These are phyloP conservation scores for Sthenelais limicola DNA, from an alignment of 2,888 invertebrate genomes.

Conservation along the genomic window DNA sequence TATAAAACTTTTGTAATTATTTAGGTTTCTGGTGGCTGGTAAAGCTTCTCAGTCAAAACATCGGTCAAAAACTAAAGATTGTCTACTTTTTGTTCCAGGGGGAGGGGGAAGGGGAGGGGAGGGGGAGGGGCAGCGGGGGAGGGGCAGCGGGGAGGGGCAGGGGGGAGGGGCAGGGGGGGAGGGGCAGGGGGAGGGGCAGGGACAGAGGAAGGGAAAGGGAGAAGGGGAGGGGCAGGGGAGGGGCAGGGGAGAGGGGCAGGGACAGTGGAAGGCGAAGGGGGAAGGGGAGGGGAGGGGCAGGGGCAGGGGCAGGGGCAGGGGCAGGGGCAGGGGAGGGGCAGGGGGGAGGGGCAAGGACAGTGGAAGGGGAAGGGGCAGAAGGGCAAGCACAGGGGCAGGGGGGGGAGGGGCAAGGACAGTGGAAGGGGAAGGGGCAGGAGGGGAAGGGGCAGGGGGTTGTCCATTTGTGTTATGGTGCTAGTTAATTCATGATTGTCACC, in stretches of 20 bases:
- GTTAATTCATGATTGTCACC: no score
- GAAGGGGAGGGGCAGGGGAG: background rate
- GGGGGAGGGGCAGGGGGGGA: background rate
- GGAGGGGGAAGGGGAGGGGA: background rate
- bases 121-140: background rate
- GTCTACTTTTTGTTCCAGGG: no score
- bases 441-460: slow-evolving; percentile 4
- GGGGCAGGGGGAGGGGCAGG: background rate
- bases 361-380: background rate
- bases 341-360: background rate
- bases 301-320: background rate
- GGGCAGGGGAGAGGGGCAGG: background rate
- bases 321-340: background rate
- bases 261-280: background rate
- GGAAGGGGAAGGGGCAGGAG: background rate
- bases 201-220: background rate
- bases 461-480: no score
- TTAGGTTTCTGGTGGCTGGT: no score
- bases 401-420: background rate
- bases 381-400: background rate
- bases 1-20: no score
- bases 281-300: slow-evolving; percentile 1
- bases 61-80: no score
- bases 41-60: no score
- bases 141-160: background rate